These are phyloP conservation scores for Oikopleura dioica DNA, from an alignment of 23 tunicate genomes.

Conservation along the genomic window DNA sequence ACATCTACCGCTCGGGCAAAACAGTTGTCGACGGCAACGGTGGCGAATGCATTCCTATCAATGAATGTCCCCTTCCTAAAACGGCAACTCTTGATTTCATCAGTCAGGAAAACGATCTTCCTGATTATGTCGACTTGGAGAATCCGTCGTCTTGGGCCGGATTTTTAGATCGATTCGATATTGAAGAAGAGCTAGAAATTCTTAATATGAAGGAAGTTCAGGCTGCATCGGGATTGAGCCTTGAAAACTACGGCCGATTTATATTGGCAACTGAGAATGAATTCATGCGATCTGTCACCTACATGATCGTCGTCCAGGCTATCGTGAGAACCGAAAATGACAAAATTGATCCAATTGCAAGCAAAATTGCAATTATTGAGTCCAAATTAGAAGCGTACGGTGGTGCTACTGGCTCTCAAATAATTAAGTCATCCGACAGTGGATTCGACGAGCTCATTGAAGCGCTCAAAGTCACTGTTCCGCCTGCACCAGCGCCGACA, in stretches of 20 bases:
- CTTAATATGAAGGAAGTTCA: not conserved
- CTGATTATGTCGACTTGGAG: not conserved
- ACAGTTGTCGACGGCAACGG: not conserved
- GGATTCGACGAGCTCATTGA: not conserved
- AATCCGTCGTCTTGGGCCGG: not conserved
- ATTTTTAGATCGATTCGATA: not conserved
- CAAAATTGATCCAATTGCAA: not conserved
- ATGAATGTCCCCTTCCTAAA: not conserved
- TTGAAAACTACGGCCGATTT: not conserved
- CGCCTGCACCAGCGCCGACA: not conserved
- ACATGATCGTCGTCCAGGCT: not conserved
- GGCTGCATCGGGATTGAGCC: not conserved
- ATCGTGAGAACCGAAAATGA: not conserved
- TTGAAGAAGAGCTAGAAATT: not conserved
- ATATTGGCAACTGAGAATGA: too few species aligned
- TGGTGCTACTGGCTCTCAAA: not conserved
- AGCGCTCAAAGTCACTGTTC: not conserved
- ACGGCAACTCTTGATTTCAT: not conserved
- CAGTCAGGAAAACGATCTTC: not conserved
- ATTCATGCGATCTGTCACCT: too few species aligned
- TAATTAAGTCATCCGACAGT: not conserved
- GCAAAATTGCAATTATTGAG: not conserved
- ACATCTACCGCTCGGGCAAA: not conserved
- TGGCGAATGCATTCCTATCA: not conserved
- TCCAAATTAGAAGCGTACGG: not conserved